Evolutionary conservation across 2,888 invertebrate genomes (phyloP).

Genomic region (Mythimna loreyi): DNA sequence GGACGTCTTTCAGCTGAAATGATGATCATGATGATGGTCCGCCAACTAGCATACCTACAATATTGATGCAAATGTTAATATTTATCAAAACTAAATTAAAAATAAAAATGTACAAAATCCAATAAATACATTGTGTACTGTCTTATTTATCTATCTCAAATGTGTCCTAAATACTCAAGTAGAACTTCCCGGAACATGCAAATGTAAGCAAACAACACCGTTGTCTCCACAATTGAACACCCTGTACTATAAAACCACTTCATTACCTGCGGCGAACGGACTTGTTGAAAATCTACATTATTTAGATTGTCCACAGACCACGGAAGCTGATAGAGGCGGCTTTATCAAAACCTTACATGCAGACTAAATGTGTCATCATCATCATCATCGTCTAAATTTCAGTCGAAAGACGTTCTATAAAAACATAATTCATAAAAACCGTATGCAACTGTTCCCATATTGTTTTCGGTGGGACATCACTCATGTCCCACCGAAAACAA

Average conservation of each 20-base stretch:
- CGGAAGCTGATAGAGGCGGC: not conserved
- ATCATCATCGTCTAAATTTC: not conserved
- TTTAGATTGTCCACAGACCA: conserved; percentile 41
- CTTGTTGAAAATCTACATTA: conserved; percentile 53
- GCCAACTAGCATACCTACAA: too few relatives aligned
- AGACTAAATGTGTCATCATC: not conserved
- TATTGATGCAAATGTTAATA: too few relatives aligned
- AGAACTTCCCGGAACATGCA: not conserved
- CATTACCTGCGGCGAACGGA: conserved; percentile 37
- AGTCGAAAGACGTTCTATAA: not conserved
- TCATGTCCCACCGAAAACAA: too few relatives aligned
- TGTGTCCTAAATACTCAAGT: not conserved
- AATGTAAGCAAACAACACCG: conserved; percentile 11
- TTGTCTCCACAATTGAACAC: conserved; percentile 12
- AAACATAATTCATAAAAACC: too few relatives aligned
- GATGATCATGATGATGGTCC: too few relatives aligned
- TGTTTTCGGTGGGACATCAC: too few relatives aligned
- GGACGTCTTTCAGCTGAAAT: too few relatives aligned
- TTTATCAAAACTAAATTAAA: too few relatives aligned
- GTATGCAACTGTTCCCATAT: too few relatives aligned
- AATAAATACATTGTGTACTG: not conserved
- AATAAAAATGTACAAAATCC: not conserved
- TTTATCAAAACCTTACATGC: not conserved
- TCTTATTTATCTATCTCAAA: not conserved
- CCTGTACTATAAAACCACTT: conserved; percentile 43